Base-by-base conservation (phyloP, 2,888 invertebrate genomes). In the Diarsia mendica region DNA sequence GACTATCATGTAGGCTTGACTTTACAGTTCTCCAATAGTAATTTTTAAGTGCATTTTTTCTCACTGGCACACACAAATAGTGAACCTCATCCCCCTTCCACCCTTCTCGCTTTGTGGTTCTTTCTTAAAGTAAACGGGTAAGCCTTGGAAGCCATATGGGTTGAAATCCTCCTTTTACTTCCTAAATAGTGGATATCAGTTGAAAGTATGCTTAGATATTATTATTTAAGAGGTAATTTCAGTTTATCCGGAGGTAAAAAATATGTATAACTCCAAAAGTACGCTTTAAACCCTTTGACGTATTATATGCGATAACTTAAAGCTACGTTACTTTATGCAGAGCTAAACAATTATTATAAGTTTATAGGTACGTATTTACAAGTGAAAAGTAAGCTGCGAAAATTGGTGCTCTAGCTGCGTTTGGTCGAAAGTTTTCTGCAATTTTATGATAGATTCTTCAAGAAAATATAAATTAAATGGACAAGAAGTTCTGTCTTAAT, bases 361-460 rank as follows among this genome's bases (percentile, higher is more conserved):
- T 83, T 61, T 71, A 77, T 64, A n/a, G n/a, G n/a, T n/a, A 77
- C 23, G 61, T 77, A 85, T 85, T 87, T 89, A 89, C 89, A 88
- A 80, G 55, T 74, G 67, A 63, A 70, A 77, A 63, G 39, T n/a
- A 75, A 67, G 15, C 71, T 20, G 18, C 49, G 10, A 60, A 60
- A 72, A 13, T 58, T 23, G n/a, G 67, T 67, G 64, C 44, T 67
- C 44, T 64, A 70, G 33, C 58, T 67, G 67, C 11, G 51, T 48
- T 79, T 72, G 39, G 28, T 51, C 23, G 46, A 72, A 72, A 20
- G 18, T 28, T 58, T 23, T 39, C 39, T 39, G 39, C 0, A 61
- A 33, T 67, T 23, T 49, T 0, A 65, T 33, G 4, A 39, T n/a
- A 20, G 51, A 51, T 0, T 0, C 11, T 53, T 70, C 15, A 46